Base-by-base conservation (phyloP, 2,888 invertebrate species). In the Patella depressa region DNA sequence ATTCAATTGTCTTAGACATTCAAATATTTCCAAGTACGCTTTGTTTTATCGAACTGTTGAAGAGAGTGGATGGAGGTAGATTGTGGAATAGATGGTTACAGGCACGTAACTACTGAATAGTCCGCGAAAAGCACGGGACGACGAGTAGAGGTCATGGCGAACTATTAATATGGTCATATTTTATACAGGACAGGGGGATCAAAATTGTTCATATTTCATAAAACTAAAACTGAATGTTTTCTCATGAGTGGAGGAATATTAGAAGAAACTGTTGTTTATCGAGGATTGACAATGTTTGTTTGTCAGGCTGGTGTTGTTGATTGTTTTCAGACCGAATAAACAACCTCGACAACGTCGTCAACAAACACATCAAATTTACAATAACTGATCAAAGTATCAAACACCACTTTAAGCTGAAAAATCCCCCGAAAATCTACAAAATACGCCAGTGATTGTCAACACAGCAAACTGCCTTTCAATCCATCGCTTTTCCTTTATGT, bases 291-390 rank as follows among this genome's bases (percentile, higher is more conserved):
- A 14, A 24, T 65, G 65, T 65, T 65, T 19, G 24, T 24, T 24
- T 65, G 65, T 65, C 3, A 24, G 65, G 11, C 65, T 19, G 24
- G 19, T 19, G 24, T 65, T 65, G 65, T 65, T 65, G 65, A 65
- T 24, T 24, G 24, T 24, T 19, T 65, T 65, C 65, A 65, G 65
- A 65, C 11, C 19, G 24, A 24, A 24, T 19, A 65, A 65, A 65
- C 65, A 65, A 65, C 19, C 19, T 65, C 65, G 65, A 24, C 24
- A 65, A 65, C 19, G 65, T 65, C 24, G 65, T 65, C 65, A 65
- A 65, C 65, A 65, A 65, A 65, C 65, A 65, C 65, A 65, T 65
- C 65, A 65, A 65, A 65, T 65, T 65, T 65, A 65, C 65, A 65
- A 65, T 65, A 65, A 65, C 65, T 24, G 65, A 65, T 65, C 19